Evolutionary conservation across 2,888 invertebrate species (phyloP).

Genomic region (Drosophila gaucha): DNA sequence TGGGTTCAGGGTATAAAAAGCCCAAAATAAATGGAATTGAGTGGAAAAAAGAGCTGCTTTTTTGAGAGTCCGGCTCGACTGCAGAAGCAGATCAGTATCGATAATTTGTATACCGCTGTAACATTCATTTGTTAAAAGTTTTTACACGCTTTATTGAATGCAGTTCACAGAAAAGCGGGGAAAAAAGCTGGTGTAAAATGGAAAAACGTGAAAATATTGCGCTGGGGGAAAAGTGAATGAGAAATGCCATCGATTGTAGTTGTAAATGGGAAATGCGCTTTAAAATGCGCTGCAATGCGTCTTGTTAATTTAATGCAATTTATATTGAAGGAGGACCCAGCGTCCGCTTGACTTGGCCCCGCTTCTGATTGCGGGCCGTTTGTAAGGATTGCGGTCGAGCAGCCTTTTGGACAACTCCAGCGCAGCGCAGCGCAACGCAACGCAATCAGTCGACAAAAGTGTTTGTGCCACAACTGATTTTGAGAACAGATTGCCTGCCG

Average conservation of each 20-base stretch:
- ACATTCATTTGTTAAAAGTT: constrained; percentile 2
- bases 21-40: background rate
- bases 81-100: background rate
- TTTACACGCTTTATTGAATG: constrained; percentile 1
- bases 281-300: constrained; percentile 49
- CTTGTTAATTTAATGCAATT: constrained; percentile 63
- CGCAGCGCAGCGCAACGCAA: background rate
- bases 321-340: constrained; percentile 24
- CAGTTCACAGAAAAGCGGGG: background rate
- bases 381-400: constrained; percentile 33
- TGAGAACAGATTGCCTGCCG: constrained; percentile 58
- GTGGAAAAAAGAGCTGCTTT: background rate
- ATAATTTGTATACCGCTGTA: background rate
- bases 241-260: constrained; percentile 37
- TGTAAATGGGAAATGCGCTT: constrained; percentile 49
- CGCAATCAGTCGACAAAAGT: constrained; percentile 49
- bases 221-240: constrained; percentile 20
- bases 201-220: constrained; percentile 18
- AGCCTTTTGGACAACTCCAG: constrained; percentile 22
- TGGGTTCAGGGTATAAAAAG: too few species aligned
- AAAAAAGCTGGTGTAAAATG: background rate
- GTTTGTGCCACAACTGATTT: constrained; percentile 55
- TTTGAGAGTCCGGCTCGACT: background rate
- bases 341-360: constrained; percentile 11
- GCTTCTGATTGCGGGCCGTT: constrained; percentile 40